Conservation (phyloP, 64 coral and sea anemone species). For the Montipora sp. region DNA sequence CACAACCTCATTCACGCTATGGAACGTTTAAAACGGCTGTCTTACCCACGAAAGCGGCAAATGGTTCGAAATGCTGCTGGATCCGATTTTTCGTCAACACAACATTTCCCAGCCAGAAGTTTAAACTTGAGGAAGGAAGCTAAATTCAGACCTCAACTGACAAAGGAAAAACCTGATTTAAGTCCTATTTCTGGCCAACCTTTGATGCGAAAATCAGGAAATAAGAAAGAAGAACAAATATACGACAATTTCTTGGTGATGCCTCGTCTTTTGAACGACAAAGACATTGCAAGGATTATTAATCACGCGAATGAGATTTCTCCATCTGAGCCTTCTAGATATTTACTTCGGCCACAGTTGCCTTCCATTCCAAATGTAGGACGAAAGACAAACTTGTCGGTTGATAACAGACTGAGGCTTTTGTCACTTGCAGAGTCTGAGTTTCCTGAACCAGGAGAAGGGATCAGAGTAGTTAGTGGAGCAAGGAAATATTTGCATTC, state of each 20-base stretch:
- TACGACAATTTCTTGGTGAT: slow-evolving; percentile 39
- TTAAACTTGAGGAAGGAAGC: slow-evolving; percentile 49
- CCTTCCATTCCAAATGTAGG: slow-evolving; percentile 95
- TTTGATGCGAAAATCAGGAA: not conserved
- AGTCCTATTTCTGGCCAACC: slow-evolving; percentile 64
- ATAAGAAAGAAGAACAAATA: slow-evolving; percentile 10
- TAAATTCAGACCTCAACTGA: not conserved
- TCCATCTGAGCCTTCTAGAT: slow-evolving; percentile 49
- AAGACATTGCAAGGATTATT: slow-evolving; percentile 74
- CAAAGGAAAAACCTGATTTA: slow-evolving; percentile 63
- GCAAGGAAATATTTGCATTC: slow-evolving; percentile 69
- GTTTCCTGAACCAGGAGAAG: slow-evolving; percentile 9
- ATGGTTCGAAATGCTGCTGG: slow-evolving; percentile 48
- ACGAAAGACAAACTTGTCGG: slow-evolving; percentile 64
- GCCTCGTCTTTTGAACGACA: slow-evolving; percentile 69
- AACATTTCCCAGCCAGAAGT: slow-evolving; percentile 48
- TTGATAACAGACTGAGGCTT: slow-evolving; percentile 84
- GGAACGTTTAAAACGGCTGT: slow-evolving; percentile 86
- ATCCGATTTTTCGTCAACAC: not conserved
- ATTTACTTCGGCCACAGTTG: slow-evolving; percentile 80
- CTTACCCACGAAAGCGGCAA: slow-evolving; percentile 81
- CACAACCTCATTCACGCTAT: slow-evolving; percentile 93
- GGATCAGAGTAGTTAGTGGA: slow-evolving; percentile 2
- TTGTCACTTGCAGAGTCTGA: slow-evolving; percentile 74
- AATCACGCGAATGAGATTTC: slow-evolving; percentile 37